phyloP scores from a whole-genome alignment of 2,113 vertebrate genomes.

The Holacanthus passer region DNA sequence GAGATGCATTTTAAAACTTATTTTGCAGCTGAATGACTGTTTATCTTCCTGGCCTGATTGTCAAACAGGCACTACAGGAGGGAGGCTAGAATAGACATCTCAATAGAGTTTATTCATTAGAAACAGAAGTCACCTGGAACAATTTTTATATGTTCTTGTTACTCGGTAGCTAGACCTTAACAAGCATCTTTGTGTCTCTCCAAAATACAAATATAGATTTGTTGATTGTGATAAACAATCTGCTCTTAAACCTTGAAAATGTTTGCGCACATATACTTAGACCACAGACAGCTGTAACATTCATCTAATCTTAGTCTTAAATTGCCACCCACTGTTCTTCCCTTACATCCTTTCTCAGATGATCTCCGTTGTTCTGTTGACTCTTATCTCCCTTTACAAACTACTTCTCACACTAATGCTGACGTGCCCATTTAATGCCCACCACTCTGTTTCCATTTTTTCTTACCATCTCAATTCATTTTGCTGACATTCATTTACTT shows the following conservation, averaged over 20 bases:
- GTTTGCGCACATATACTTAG: no score
- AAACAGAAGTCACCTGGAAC: background rate
- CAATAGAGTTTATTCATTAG: background rate
- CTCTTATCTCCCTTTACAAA: background rate
- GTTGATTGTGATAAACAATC: background rate
- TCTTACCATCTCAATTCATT: background rate
- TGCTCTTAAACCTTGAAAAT: background rate
- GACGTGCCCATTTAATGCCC: background rate
- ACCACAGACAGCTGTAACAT: background rate
- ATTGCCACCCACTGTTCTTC: background rate
- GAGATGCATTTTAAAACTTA: constrained; percentile 7
- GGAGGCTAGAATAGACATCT: background rate
- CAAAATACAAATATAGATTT: background rate
- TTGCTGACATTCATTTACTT: constrained; percentile 17
- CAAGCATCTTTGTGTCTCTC: background rate
- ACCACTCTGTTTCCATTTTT: constrained; percentile 2
- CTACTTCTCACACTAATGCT: background rate
- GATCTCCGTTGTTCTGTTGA: background rate
- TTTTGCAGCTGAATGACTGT: constrained; percentile 13
- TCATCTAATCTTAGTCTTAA: background rate
- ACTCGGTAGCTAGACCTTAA: background rate
- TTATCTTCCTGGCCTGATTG: background rate
- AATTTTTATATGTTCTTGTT: no score
- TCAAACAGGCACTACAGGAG: background rate
- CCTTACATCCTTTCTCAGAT: background rate